Evolutionary conservation across 2,888 invertebrate species (phyloP).

Genomic region (Ochropleura plecta): DNA sequence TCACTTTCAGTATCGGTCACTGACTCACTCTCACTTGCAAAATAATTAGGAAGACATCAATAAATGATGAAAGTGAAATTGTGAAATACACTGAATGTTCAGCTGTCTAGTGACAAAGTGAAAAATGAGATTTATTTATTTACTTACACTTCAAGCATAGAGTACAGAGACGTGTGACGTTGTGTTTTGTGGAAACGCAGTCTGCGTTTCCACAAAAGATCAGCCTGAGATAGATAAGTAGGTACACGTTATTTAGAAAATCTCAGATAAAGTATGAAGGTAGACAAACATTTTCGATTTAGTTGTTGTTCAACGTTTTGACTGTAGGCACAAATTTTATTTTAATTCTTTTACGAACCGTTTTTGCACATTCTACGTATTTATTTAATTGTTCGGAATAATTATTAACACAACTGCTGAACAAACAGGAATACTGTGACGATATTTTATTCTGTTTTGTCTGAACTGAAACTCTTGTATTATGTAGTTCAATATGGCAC

Average conservation of each 20-base stretch:
- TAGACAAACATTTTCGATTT: background rate
- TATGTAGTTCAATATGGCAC: slow-evolving; percentile 33
- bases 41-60: slow-evolving; percentile 28
- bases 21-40: slow-evolving; percentile 49
- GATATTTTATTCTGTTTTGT: slow-evolving; percentile 24
- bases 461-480: slow-evolving; percentile 27
- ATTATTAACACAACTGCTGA: slow-evolving; percentile 53
- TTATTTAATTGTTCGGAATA: background rate
- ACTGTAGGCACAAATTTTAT: background rate
- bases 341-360: background rate
- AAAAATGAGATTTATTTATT: background rate
- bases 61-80: slow-evolving; percentile 40
- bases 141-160: no score
- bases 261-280: background rate
- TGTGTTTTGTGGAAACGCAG: no score
- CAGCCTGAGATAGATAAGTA: no score
- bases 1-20: slow-evolving; percentile 52
- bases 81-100: slow-evolving; percentile 3
- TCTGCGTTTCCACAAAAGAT: no score
- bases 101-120: background rate
- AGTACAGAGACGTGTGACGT: no score
- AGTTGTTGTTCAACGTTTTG: background rate
- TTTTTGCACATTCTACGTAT: background rate
- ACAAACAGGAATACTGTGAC: slow-evolving; percentile 33
- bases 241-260: background rate